Conservation (phyloP, 2,797 vertebrate genomes). For the Acanthiza pusilla region DNA sequence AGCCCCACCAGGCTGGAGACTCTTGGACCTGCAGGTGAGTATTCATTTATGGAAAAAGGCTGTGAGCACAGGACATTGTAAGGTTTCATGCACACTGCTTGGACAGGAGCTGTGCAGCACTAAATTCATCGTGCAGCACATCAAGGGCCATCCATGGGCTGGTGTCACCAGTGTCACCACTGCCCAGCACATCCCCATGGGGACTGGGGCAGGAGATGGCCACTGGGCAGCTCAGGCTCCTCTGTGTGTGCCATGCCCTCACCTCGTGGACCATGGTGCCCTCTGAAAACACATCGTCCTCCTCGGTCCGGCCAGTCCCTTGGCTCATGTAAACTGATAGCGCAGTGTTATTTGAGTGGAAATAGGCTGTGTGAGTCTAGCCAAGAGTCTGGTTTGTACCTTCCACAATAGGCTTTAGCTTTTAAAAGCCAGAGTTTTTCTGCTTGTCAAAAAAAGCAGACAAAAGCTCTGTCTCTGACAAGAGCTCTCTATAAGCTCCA, state of each 20-base stretch:
- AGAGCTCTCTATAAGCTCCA: slow-evolving; percentile 23
- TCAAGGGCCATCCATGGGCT: background rate
- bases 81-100: accelerated
- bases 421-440: slow-evolving; percentile 39
- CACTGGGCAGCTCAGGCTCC: background rate
- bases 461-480: slow-evolving; percentile 14
- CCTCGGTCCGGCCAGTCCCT: background rate
- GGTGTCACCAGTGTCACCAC: background rate
- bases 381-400: slow-evolving; percentile 20
- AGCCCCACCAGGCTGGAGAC: background rate
- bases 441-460: slow-evolving; percentile 54
- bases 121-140: accelerated
- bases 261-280: background rate
- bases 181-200: accelerated
- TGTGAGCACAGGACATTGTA: accelerated
- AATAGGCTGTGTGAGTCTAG: background rate
- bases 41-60: background rate
- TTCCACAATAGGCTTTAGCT: slow-evolving; percentile 35
- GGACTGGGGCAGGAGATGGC: background rate
- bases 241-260: accelerated
- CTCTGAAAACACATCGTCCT: background rate
- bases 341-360: background rate
- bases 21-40: background rate
- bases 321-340: background rate
- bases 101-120: background rate